A percentile compares a stretch with the other conserved stretches of the same genome.
These are phyloP conservation scores for Tenthredo livida DNA, from an alignment of 2,888 invertebrate species.

Conservation along the genomic window DNA sequence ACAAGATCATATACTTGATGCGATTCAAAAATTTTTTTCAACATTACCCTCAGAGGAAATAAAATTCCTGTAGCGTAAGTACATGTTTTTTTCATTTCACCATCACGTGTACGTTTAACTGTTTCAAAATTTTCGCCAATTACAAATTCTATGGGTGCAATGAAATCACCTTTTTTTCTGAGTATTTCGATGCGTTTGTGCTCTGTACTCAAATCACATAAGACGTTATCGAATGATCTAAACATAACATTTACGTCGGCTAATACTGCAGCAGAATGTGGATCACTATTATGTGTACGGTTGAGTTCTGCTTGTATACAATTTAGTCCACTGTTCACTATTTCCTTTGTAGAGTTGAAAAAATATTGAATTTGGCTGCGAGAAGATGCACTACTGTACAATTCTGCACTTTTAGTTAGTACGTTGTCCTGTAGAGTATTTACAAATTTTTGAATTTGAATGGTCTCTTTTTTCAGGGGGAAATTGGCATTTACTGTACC, in stretches of 20 bases:
- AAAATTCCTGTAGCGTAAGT: constrained; percentile 9
- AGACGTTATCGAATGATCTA: constrained; percentile 31
- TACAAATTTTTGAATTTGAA: neutral
- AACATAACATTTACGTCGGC: constrained; percentile 18
- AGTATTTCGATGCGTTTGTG: constrained; percentile 44
- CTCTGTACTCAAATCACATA: constrained; percentile 33
- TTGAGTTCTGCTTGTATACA: constrained; percentile 21
- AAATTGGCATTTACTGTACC: neutral
- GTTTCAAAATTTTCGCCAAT: neutral
- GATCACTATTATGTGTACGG: constrained; percentile 7
- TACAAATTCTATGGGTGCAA: constrained; percentile 21
- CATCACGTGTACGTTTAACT: constrained; percentile 6
- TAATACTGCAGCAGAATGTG: constrained; percentile 9
- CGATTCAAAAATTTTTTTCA: constrained; percentile 53
- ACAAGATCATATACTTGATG: constrained; percentile 45
- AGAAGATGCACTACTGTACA: constrained; percentile 36
- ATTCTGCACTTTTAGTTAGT: constrained; percentile 27
- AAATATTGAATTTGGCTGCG: constrained; percentile 42
- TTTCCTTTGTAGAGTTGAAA: neutral
- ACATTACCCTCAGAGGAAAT: constrained; percentile 49
- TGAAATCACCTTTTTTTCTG: constrained; percentile 1
- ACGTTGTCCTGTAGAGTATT: constrained; percentile 17
- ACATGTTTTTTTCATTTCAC: neutral
- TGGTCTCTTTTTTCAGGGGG: neutral
- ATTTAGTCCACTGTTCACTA: no score